Evolutionary conservation across 2,888 invertebrate genomes (phyloP), one percentile per base, ranked within the genome.

Genomic region (Mesorhabditis spiculigera): DNA sequence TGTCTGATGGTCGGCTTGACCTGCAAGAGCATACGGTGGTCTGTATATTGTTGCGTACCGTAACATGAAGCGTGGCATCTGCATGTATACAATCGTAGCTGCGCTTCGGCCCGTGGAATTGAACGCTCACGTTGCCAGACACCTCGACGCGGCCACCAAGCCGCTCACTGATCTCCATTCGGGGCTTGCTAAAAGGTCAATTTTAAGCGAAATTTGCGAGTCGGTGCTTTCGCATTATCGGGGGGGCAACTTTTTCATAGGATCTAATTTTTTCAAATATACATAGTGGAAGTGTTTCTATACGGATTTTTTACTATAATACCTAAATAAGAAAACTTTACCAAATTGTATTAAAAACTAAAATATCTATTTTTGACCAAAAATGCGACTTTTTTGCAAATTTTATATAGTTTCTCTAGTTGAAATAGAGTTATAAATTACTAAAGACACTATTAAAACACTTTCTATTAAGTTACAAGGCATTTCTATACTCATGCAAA

Each of bases 1-100:
- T 83, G 80, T 5, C 84, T 71, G 61, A 85, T 78, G 5, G 80
- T 75, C 10, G 85, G 85, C 65, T 82, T 82, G 68, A 85, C 68
- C 83, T 83, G 71, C 64, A 50, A 50, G 8, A 28, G 63, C 8
- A 63, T n/a, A 8, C 8, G 13, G 8, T 28, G 41, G 63, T 63
- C 28, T 28, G 8, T 50, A 50, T 13, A 10, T 50, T 50, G 45
- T 28, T 5, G 44, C 73, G 50, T 64, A 83, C 82, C 50, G 78
- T 79, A n/a, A 83, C 75, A 66, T 82, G 79, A 45, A 85, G 72
- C 8, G 76, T 75, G 6, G 81, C 78, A 43, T 77, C 77, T 3
- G 84, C 81, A 43, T 78, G 73, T 43, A 85, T 71, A n/a, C 85
- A 71, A 68, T 84, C 79, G 73, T 79, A 77, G 44, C 75, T 67